phyloP scores from a whole-genome alignment of 2,797 vertebrate species.

The Alcedo quadribrachys region DNA sequence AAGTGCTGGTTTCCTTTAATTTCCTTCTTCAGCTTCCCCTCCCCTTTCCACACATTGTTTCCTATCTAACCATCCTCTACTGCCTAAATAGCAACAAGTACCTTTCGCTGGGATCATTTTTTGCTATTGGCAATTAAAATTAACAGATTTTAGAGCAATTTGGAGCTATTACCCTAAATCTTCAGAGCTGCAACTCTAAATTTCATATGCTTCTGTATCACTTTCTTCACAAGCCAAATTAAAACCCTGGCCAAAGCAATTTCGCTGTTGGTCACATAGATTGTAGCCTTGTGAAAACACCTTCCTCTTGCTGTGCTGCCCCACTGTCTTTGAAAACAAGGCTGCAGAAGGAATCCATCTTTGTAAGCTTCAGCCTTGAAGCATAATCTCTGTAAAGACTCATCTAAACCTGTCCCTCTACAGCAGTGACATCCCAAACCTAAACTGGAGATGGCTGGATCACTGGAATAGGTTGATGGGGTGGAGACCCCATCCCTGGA shows the following conservation, averaged over 20 bases:
- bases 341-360: not conserved
- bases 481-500: no score
- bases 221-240: slow-evolving; percentile 12
- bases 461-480: no score
- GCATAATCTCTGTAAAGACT: not conserved
- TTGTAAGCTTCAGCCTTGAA: not conserved
- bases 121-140: not conserved
- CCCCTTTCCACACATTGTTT: not conserved
- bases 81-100: not conserved
- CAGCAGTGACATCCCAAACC: not conserved
- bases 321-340: not conserved
- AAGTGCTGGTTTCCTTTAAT: not conserved
- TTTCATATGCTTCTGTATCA: not conserved
- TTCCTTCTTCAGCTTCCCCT: not conserved
- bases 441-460: not conserved
- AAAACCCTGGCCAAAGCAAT: not conserved
- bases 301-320: not conserved
- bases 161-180: not conserved
- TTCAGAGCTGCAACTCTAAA: not conserved
- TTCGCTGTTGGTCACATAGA: not conserved
- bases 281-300: not conserved
- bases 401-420: not conserved
- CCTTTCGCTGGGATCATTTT: not conserved
- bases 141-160: not conserved
- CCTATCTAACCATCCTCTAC: not conserved